Evolutionary conservation across 64 coral and sea anemone species (phyloP), one percentile per base, ranked within the genome.

Genomic region (Acropora tenuis): DNA sequence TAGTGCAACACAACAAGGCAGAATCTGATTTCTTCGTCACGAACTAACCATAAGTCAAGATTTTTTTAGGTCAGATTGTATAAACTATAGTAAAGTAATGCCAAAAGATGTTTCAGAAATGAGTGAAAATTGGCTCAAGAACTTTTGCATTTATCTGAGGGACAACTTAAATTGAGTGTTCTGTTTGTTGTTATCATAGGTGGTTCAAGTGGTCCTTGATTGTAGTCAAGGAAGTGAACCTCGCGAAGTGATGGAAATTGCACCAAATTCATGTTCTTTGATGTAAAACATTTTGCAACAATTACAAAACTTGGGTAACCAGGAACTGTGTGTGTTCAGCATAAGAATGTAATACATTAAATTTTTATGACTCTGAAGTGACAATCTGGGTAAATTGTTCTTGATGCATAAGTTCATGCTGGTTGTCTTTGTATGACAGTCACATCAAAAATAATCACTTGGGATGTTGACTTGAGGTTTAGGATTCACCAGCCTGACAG

Each of bases 401-500:
- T 72, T 85, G 63, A 85, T 85, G 82, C 80, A 83, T 5, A 71
- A 71, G 4, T 59, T 85, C 16, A 50, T 15, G 1, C 44, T 72
- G 61, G 69, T 48, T 49, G 65, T 50, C 40, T 30, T 85, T 71
- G 43, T 85, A 48, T 85, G 82, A 85, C 46, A 19, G 82, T 85
- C 82, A 85, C 82, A 72, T 85, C 82, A 71, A 85, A 85, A 85
- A 61, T 63, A 4, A 50, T 60, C 0, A 46, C 55, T 71, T 48
- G 46, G 48, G 82, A 85, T 85, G 82, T 66, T 69, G 65, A 85
- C 82, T 85, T 85, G 82, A 85, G 49, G 82, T 47, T 85, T 20
- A 69, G 18, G 71, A 85, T 48, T 48, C 46, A 69, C 18, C 82
- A 85, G 82, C 48, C 44, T 30, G 19, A 85, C 45, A 85, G 82